Base-by-base conservation (phyloP, 2,888 invertebrate genomes). In the Lycia hirtaria region DNA sequence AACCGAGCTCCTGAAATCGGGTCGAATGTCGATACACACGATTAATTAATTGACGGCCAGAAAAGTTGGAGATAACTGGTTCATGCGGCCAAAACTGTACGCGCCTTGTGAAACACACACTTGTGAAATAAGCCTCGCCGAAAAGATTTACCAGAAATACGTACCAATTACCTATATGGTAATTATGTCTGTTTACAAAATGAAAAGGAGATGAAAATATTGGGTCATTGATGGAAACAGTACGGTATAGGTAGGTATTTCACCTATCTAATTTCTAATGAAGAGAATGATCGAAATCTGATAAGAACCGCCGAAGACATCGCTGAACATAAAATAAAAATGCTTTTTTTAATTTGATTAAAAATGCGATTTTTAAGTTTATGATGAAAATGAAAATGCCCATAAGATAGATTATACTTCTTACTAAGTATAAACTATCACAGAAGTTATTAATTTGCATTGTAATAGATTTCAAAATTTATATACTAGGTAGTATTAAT, bases 21-120 rank as follows among this genome's bases (percentile, higher is more conserved):
- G 90, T 90, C 91, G 88, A 87, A 86, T 88, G 89, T 91, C 90
- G 90, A 89, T 90, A 89, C 86, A 89, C 88, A 87, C 90, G 87
- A 87, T 89, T 90, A 88, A 91, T 92, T 92, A 90, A 88, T 88
- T 87, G 90, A 87, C 89, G 86, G 82, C 76, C 86, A 87, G 82
- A 87, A 87, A 88, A 84, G 77, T 83, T 81, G 82, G 78, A 82
- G 78, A 80, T 83, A 88, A 87, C 85, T 88, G 87, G 88, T 81
- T 77, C 83, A 75, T 78, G 75, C 75, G 79, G 72, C 83, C 83
- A 80, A 87, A 85, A 87, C 79, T 72, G 80, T 74, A 68, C 63
- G 67, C 61, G 65, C 66, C 78, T 89, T 88, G 80, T 83, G 87
- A 87, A 88, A 87, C 73, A 64, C 62, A 59, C 59, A 53, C 60